Percentiles rank a stretch among this genome's conserved stretches.
Conservation (phyloP, 2,888 invertebrate genomes). For the Himalopsyche anomala region DNA sequence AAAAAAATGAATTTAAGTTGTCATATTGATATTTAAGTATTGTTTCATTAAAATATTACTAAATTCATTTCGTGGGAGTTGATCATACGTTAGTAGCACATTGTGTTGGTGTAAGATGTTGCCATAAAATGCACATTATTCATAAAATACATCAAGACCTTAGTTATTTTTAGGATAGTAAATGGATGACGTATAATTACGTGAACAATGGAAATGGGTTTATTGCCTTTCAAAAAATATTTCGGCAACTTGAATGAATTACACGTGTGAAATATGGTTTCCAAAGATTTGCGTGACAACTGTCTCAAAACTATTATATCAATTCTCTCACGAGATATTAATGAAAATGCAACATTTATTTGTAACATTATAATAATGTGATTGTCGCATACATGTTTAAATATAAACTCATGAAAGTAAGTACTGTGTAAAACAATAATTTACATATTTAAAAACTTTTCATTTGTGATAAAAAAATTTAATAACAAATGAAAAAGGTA, state of each 20-base stretch:
- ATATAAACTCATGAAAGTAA: too few relatives aligned
- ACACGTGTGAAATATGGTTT: not conserved
- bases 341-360: not conserved
- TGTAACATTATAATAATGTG: not conserved
- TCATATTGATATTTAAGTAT: not conserved
- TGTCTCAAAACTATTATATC: constrained; percentile 36
- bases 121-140: constrained; percentile 27
- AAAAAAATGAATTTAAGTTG: not conserved
- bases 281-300: constrained; percentile 14
- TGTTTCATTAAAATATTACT: not conserved
- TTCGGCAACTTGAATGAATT: constrained; percentile 28
- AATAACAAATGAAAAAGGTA: too few relatives aligned
- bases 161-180: not conserved
- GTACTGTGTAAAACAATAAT: too few relatives aligned
- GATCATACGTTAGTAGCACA: constrained; percentile 24
- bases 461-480: too few relatives aligned
- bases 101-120: constrained; percentile 29
- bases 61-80: constrained; percentile 20
- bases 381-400: too few relatives aligned
- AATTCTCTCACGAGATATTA: constrained; percentile 9
- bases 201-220: not conserved
- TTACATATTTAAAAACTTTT: too few relatives aligned
- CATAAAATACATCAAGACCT: constrained; percentile 18
- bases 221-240: not conserved
- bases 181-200: constrained; percentile 8